Evolutionary conservation across 2,113 vertebrate genomes (phyloP).

Genomic region (Chascanopsetta lugubris): DNA sequence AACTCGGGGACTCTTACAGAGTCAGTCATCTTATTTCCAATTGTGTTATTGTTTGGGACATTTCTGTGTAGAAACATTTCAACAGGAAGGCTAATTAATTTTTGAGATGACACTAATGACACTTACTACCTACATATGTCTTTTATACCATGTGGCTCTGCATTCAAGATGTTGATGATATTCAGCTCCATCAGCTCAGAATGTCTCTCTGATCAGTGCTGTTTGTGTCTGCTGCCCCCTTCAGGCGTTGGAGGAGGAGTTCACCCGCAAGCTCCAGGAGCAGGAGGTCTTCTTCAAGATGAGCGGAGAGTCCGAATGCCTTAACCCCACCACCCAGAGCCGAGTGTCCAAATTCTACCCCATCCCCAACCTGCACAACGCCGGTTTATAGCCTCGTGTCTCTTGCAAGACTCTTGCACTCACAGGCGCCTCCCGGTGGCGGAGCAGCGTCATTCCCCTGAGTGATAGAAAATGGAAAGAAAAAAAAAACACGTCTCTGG

Average conservation of each 20-base stretch:
- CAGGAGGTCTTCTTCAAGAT: constrained; percentile 99
- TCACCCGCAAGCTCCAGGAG: constrained; percentile 96
- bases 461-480: constrained; percentile 17
- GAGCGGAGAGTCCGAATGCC: constrained; percentile 98
- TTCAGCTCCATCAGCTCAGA: not conserved
- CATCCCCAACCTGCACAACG: constrained; percentile 93
- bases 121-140: no score
- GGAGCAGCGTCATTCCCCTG: not conserved
- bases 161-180: not conserved
- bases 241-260: constrained; percentile 97
- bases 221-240: constrained; percentile 66
- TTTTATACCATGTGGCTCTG: not conserved
- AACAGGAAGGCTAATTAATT: no score
- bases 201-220: not conserved
- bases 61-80: no score
- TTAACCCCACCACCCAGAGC: constrained; percentile 96
- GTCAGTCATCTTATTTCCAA: no score
- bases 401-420: constrained; percentile 7
- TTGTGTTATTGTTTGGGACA: no score
- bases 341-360: constrained; percentile 98
- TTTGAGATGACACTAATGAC: no score
- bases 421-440: constrained; percentile 13
- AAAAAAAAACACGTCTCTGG: constrained; percentile 26
- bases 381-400: constrained; percentile 78
- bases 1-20: no score